Conservation (phyloP, 1,140 invertebrate genomes). For the Periplaneta americana region DNA sequence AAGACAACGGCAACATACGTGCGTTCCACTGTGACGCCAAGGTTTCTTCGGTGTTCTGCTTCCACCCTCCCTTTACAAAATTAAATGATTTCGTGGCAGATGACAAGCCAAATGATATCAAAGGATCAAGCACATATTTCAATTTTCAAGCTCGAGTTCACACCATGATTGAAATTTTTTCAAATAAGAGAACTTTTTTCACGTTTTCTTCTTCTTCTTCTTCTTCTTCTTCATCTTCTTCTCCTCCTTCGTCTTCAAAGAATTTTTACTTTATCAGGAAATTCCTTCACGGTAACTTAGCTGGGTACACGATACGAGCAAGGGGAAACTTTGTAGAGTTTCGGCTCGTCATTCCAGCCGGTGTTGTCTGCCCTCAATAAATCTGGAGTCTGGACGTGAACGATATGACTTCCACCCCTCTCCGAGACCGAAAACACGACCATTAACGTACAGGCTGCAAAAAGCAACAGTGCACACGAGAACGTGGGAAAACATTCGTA, state of each 20-base stretch:
- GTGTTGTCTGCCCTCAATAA: not conserved
- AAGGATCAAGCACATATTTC: constrained; percentile 33
- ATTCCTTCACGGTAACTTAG: constrained; percentile 1
- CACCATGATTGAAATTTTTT: constrained; percentile 31
- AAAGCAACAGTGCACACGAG: not conserved
- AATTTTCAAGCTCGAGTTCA: constrained; percentile 34
- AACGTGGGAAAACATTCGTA: too few relatives aligned
- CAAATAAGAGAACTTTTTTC: constrained; percentile 19
- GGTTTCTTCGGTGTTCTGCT: not conserved
- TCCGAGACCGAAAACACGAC: not conserved
- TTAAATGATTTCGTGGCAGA: constrained; percentile 30
- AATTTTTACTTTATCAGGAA: constrained; percentile 15
- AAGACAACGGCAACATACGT: not conserved
- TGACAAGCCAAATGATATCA: constrained; percentile 33
- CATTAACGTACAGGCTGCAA: not conserved
- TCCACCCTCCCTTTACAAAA: constrained; percentile 23
- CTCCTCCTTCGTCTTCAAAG: constrained; percentile 2
- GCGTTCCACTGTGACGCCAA: not conserved
- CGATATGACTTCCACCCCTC: not conserved
- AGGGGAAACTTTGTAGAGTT: not conserved
- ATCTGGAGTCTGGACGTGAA: not conserved
- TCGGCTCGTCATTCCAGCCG: not conserved
- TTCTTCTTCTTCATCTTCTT: too few relatives aligned
- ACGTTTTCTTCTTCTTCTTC: not conserved
- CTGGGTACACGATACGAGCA: not conserved